Evolutionary conservation across 2,888 invertebrate genomes (phyloP).

Genomic region (Rhorus exstirpatorius): DNA sequence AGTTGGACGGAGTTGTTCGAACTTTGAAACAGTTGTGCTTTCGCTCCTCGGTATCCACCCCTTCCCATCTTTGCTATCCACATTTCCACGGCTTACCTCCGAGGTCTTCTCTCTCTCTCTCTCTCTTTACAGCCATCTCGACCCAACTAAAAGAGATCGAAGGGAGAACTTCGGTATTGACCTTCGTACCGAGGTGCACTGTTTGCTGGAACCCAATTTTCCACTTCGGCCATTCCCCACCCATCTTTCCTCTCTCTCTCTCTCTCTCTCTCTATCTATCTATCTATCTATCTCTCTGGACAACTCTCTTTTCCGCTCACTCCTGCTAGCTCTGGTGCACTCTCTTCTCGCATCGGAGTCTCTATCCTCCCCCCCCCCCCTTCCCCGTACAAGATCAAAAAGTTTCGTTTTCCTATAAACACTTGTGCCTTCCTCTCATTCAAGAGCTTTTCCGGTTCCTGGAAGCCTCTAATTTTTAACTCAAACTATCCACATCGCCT

Average conservation of each 20-base stretch:
- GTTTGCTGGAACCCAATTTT: conserved; percentile 72
- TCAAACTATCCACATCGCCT: conserved; percentile 24
- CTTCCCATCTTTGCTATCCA: not conserved
- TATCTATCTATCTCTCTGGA: conserved; percentile 33
- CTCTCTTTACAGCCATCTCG: conserved; percentile 13
- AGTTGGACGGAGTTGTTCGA: conserved; percentile 65
- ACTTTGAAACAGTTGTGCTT: conserved; percentile 65
- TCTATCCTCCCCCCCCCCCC: conserved; percentile 20
- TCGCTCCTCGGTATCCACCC: conserved; percentile 11
- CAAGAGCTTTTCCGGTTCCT: conserved; percentile 16
- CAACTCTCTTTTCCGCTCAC: conserved; percentile 10
- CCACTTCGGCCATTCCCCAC: conserved; percentile 62
- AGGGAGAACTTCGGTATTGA: conserved; percentile 69
- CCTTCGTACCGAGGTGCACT: conserved; percentile 66
- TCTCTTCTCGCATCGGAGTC: conserved; percentile 34
- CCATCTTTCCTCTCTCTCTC: conserved; percentile 26
- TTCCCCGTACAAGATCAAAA: conserved; percentile 21
- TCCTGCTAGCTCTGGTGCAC: not conserved
- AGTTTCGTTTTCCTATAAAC: conserved; percentile 39
- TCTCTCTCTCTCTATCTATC: conserved; percentile 28
- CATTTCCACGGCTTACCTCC: conserved; percentile 27
- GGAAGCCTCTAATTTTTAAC: conserved; percentile 46
- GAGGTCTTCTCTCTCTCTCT: conserved; percentile 13
- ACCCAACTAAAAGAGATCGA: conserved; percentile 63
- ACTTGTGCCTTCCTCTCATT: conserved; percentile 1